These are phyloP conservation scores for Zaprionus nigranus DNA, from an alignment of 1,140 invertebrate genomes.

Conservation along the genomic window DNA sequence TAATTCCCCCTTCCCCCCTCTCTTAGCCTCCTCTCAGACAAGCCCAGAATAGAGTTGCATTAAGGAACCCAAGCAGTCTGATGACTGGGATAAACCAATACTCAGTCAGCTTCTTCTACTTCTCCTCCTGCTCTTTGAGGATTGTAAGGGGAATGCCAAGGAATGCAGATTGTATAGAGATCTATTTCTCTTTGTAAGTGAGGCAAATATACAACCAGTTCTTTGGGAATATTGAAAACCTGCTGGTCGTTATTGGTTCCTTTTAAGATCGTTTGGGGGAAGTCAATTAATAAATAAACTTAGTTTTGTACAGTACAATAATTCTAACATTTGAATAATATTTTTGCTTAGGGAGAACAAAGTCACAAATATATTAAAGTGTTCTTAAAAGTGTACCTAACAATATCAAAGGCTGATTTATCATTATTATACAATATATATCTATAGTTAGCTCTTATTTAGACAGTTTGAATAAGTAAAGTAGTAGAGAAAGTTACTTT, in stretches of 20 bases:
- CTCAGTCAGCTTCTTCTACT: not conserved
- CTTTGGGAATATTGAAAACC: not conserved
- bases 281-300: not conserved
- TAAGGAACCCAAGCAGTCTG: not conserved
- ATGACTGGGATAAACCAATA: not conserved
- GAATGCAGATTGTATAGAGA: not conserved
- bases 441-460: too few relatives aligned
- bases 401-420: too few relatives aligned
- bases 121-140: not conserved
- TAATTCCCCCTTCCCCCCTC: not conserved
- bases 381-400: too few relatives aligned
- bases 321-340: too few relatives aligned
- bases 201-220: too few relatives aligned
- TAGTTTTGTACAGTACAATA: too few relatives aligned
- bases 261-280: not conserved
- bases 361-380: too few relatives aligned
- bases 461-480: too few relatives aligned
- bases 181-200: not conserved
- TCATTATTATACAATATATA: too few relatives aligned
- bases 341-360: too few relatives aligned
- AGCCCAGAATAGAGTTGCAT: not conserved
- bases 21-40: not conserved
- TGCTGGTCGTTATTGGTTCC: not conserved
- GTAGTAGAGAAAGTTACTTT: too few relatives aligned
- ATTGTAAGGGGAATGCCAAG: not conserved